Evolutionary conservation across 1,140 invertebrate genomes (phyloP).

Genomic region (Drosophila miranda): DNA sequence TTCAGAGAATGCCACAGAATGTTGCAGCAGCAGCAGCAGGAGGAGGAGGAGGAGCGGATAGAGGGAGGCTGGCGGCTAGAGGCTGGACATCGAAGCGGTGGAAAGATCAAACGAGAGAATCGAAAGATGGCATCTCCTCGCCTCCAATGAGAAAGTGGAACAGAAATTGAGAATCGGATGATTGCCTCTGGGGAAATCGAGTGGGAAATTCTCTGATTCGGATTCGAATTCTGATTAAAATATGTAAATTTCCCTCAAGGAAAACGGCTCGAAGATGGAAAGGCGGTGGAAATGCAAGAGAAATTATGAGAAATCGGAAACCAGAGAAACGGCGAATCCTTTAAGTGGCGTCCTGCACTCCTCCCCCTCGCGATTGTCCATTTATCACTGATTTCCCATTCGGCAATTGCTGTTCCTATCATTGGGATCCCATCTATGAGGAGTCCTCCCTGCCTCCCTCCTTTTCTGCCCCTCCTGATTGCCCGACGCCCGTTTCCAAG

Average conservation of each 20-base stretch:
- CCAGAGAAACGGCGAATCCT: constrained; percentile 16
- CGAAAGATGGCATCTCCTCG: not conserved
- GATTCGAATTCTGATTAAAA: constrained; percentile 22
- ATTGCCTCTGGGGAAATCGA: constrained; percentile 33
- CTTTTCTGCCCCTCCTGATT: constrained; percentile 7
- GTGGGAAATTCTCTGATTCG: constrained; percentile 4
- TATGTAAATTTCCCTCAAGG: constrained; percentile 26
- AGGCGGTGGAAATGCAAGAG: constrained; percentile 3
- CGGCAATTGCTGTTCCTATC: constrained; percentile 42
- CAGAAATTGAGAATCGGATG: constrained; percentile 12
- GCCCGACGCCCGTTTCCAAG: constrained; percentile 41
- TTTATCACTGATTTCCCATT: constrained; percentile 25
- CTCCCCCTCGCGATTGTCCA: constrained; percentile 6
- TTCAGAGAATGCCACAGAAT: constrained; percentile 6
- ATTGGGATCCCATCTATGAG: constrained; percentile 35
- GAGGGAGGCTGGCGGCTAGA: not conserved
- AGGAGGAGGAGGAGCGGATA: not conserved
- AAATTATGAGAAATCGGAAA: constrained; percentile 54
- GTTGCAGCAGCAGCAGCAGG: not conserved
- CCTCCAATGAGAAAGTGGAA: constrained; percentile 13
- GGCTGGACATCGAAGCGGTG: not conserved
- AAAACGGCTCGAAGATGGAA: constrained; percentile 11
- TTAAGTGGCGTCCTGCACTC: constrained; percentile 3
- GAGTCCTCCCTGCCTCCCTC: not conserved
- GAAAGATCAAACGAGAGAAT: constrained; percentile 1